Percentiles rank a stretch among this genome's conserved stretches.
These are phyloP conservation scores for Ariolimax columbianus DNA, from an alignment of 2,888 invertebrate genomes.

Conservation along the genomic window DNA sequence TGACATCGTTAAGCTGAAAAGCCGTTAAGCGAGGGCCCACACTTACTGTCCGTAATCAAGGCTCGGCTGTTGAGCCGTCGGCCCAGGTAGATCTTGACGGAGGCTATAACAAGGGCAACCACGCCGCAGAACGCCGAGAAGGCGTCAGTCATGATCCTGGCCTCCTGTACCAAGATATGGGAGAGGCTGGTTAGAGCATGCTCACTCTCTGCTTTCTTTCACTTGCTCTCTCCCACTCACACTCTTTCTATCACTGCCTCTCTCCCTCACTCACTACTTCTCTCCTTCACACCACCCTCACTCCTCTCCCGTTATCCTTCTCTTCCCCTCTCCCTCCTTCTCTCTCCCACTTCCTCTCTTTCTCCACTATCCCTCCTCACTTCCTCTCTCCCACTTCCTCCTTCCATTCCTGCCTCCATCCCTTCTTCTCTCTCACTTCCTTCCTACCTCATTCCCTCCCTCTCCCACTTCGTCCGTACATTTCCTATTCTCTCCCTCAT, in stretches of 20 bases:
- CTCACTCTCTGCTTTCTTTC: background rate
- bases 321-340: background rate
- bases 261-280: too few relatives aligned
- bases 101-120: constrained; percentile 57
- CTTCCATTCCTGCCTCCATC: background rate
- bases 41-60: constrained; percentile 64
- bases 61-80: constrained; percentile 60
- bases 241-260: too few relatives aligned
- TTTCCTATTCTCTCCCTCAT: too few relatives aligned
- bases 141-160: constrained; percentile 32
- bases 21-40: too few relatives aligned
- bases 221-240: background rate
- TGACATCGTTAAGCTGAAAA: too few relatives aligned
- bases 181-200: background rate
- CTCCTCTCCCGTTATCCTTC: too few relatives aligned
- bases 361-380: background rate
- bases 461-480: background rate
- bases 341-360: background rate
- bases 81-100: constrained; percentile 59
- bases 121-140: constrained; percentile 50
- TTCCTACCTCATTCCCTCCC: background rate
- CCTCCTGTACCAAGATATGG: background rate
- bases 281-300: too few relatives aligned
- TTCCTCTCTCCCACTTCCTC: too few relatives aligned
- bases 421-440: background rate